Evolutionary conservation across 2,888 invertebrate genomes (phyloP).

Genomic region (Ectemnius continuus): DNA sequence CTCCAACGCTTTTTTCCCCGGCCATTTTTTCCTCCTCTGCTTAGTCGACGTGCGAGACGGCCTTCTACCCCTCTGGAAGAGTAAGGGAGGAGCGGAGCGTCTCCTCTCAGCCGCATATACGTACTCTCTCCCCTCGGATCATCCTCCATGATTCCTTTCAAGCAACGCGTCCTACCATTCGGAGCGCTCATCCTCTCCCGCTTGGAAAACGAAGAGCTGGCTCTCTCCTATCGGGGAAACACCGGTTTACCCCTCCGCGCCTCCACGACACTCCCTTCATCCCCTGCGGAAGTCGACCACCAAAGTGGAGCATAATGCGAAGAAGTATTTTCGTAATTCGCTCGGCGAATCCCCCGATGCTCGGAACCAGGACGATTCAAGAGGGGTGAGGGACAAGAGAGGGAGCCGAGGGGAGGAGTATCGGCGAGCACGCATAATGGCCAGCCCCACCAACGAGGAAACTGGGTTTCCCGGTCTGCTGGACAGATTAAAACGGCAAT

Average conservation of each 20-base stretch:
- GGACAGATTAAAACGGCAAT: constrained; percentile 72
- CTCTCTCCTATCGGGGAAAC: background rate
- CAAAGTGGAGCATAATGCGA: background rate
- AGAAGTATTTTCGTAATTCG: constrained; percentile 36
- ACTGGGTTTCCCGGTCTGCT: constrained; percentile 59
- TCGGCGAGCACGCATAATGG: constrained; percentile 18
- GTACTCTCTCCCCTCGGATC: background rate
- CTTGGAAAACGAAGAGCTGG: background rate
- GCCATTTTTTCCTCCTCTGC: constrained; percentile 30
- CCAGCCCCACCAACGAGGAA: constrained; percentile 25
- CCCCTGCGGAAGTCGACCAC: constrained; percentile 35
- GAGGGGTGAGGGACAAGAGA: constrained; percentile 17
- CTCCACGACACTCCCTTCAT: background rate
- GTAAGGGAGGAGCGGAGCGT: background rate
- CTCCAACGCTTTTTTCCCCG: constrained; percentile 19
- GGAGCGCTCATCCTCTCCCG: background rate
- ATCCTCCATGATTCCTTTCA: constrained; percentile 25
- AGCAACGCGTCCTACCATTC: background rate
- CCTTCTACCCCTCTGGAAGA: too few relatives aligned
- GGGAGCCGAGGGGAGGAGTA: constrained; percentile 44
- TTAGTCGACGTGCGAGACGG: background rate
- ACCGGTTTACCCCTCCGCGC: constrained; percentile 13
- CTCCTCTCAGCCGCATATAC: background rate
- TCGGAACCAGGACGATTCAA: constrained; percentile 14
- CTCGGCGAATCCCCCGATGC: constrained; percentile 12